Evolutionary conservation across 2,888 invertebrate genomes (phyloP), one percentile per base, ranked within the genome.

Genomic region (Zelleria hepariella): DNA sequence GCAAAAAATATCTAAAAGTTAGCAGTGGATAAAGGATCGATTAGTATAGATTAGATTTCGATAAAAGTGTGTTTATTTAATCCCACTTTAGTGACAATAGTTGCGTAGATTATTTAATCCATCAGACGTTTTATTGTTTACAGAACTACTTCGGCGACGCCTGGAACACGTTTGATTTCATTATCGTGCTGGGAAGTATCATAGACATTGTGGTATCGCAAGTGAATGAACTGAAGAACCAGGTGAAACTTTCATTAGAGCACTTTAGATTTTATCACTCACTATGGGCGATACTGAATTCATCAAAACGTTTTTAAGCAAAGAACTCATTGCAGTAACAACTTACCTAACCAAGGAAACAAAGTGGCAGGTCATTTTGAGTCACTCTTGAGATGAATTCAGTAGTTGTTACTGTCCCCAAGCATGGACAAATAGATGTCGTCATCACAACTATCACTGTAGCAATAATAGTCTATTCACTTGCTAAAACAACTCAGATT

Each of bases 131-230:
- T n/a, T n/a, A 2, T 51, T 23, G 1, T 54, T 64, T 69, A 1
- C 87, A 98, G 97, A 98, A 98, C 83, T 98, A 98, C 84, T 98
- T 98, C 77, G 97, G 98, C 27, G 98, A 98, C 82, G 96, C 97
- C 20, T 98, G 98, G 98, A 98, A 98, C 83, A 95, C 97, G 2
- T 98, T 98, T 78, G 98, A 98, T 89, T 98, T 98, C 82, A 95
- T 98, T 74, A 98, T 98, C 73, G 98, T 98, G 4, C 89, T 98
- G 64, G 98, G 98, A 72, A 97, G 97, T 86, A 97, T 98, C 81
- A 96, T 98, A 70, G 98, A 98, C 83, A 98, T 98, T 73, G 97
- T 98, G 47, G 97, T 96, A 77, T 96, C 97, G 57, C 97, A 98
- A 92, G 95, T 98, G 69, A 96, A 96, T 86, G 97, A 97, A 91